Evolutionary conservation across 2,888 invertebrate genomes (phyloP), one percentile per base, ranked within the genome.

Genomic region (Microplitis deprimator): DNA sequence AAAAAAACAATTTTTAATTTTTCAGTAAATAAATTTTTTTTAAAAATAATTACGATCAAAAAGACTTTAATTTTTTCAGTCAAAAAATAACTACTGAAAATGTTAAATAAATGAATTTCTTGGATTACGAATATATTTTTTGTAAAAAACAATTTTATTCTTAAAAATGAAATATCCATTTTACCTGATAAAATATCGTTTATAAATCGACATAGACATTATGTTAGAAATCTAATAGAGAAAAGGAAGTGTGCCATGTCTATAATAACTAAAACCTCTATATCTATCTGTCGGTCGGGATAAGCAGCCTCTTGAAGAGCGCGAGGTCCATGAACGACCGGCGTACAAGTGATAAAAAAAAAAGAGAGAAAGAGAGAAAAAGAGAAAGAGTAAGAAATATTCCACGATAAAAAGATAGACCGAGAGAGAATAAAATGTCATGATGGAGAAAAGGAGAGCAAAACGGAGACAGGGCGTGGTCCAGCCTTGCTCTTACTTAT

Each of bases 391-490:
- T 29, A 50, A 50, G 50, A 50, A 50, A 50, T 50, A 50, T 50
- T 50, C 50, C 13, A 50, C 50, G 50, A 50, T 50, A 50, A 50
- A 50, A 50, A 50, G 50, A 13, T 13, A 50, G 50, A 8, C 50
- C 50, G 50, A 8, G 75, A 67, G 68, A 69, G 10, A 20, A 59
- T 13, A 50, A 50, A 13, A 50, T 50, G 50, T 65, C 75, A 76
- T 79, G 75, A 68, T 68, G 77, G 72, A 79, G 79, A 80, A 83
- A 83, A 81, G 84, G 84, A 84, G 81, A 84, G 86, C 85, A 85
- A 85, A 85, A 86, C 84, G 86, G 87, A 86, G 87, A 89, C 89
- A 88, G 89, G 89, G 89, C 89, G 89, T 89, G 89, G 89, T 87
- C 87, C 89, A 88, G 86, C 87, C 87, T 88, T 87, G 88, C 87